Evolutionary conservation across 2,888 invertebrate genomes (phyloP).

Genomic region (Cheilosia soror): DNA sequence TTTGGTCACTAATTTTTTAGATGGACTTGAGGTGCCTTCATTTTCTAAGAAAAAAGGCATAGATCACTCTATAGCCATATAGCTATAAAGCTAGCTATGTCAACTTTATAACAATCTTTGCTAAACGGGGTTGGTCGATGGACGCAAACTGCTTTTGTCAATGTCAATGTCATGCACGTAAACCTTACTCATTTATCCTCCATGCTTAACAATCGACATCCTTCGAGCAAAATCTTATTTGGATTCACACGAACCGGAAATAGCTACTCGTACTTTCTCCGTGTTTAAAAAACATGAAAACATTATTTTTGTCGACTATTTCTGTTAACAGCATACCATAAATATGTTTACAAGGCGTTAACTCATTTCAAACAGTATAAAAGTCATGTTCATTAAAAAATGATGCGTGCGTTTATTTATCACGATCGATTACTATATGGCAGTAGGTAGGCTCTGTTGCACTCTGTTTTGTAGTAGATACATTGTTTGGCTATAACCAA

Average conservation of each 20-base stretch:
- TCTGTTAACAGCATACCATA: conserved; percentile 37
- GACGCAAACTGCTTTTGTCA: no score
- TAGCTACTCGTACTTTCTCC: not conserved
- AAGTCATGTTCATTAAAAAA: conserved; percentile 5
- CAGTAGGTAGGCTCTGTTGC: conserved; percentile 21
- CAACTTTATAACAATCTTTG: no score
- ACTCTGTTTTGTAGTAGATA: not conserved
- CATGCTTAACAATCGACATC: no score
- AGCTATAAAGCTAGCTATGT: no score
- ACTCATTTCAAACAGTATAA: conserved; percentile 20
- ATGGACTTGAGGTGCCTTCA: no score
- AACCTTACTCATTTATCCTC: no score
- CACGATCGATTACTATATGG: conserved; percentile 30
- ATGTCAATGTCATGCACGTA: no score
- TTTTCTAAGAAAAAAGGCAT: no score
- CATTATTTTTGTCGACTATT: not conserved
- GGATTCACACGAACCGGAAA: conserved; percentile 6
- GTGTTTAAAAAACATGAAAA: not conserved
- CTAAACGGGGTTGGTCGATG: no score
- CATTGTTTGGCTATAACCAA: conserved; percentile 1
- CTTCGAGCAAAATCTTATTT: not conserved
- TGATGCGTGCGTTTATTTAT: conserved; percentile 43
- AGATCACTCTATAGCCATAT: no score
- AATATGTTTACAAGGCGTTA: conserved; percentile 56
- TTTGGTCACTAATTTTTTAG: no score